Conservation (phyloP, 2,797 vertebrate genomes). For the Typhlichthys eigenmanni region DNA sequence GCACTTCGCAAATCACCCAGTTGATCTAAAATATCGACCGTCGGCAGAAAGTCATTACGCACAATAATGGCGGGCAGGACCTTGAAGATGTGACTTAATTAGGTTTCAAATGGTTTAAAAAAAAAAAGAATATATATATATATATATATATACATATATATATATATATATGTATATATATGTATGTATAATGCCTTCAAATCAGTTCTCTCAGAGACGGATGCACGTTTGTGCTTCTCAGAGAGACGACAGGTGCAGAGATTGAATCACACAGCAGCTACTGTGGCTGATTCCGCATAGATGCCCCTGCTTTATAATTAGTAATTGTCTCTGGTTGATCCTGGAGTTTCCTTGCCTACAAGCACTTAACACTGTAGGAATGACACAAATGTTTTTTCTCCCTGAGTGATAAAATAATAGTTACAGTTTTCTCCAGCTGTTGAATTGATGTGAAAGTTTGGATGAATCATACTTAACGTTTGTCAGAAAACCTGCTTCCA, state of each 20-base stretch:
- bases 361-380: too few species aligned
- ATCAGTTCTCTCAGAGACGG: constrained; percentile 59
- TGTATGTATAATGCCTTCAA: constrained; percentile 58
- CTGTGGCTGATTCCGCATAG: constrained; percentile 3
- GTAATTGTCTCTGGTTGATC: too few species aligned
- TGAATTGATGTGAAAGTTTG: too few species aligned
- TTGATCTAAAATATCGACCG: constrained; percentile 86
- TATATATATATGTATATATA: constrained; percentile 4
- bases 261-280: constrained; percentile 21
- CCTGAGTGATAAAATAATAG: too few species aligned
- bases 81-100: constrained; percentile 85
- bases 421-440: too few species aligned
- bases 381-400: too few species aligned
- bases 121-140: constrained; percentile 14
- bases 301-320: neutral
- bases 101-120: constrained; percentile 79
- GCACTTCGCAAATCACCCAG: constrained; percentile 81
- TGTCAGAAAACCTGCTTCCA: too few species aligned
- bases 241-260: constrained; percentile 56
- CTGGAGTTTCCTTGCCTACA: too few species aligned
- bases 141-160: too few species aligned
- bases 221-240: constrained; percentile 46
- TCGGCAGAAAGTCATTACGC: constrained; percentile 82
- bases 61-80: constrained; percentile 81
- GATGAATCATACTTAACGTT: too few species aligned